phyloP scores from a whole-genome alignment of 1,140 invertebrate species.

The Papilio polytes region DNA sequence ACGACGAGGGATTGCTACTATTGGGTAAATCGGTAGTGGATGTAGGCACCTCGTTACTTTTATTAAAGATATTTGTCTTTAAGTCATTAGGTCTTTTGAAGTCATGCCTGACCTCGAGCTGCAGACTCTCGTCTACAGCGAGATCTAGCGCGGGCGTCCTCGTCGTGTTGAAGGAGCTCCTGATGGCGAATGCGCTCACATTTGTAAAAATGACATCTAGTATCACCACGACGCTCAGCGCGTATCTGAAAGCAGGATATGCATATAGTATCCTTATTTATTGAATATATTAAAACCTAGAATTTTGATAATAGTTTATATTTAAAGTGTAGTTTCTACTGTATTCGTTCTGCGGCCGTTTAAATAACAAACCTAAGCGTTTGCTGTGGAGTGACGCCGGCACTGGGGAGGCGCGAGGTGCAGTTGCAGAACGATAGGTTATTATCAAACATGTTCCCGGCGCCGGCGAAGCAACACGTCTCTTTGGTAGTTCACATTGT shows the following conservation, averaged over 20 bases:
- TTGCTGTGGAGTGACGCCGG: neutral
- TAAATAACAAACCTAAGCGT: neutral
- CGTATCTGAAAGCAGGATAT: conserved; percentile 22
- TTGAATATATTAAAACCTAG: neutral
- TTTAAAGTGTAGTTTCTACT: neutral
- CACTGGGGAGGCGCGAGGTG: neutral
- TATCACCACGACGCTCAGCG: conserved; percentile 15
- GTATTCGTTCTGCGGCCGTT: neutral
- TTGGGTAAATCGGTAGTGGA: neutral
- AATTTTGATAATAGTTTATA: neutral
- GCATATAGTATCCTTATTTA: neutral
- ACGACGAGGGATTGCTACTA: neutral
- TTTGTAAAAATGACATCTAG: neutral
- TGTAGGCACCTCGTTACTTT: conserved; percentile 1
- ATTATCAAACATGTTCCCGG: conserved; percentile 34
- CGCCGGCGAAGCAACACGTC: neutral
- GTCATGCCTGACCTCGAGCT: conserved; percentile 56
- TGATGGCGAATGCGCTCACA: conserved; percentile 28
- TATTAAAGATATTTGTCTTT: conserved; percentile 10
- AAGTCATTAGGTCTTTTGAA: conserved; percentile 47
- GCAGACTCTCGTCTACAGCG: conserved; percentile 55
- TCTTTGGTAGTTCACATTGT: conserved; percentile 27
- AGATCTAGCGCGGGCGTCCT: conserved; percentile 47
- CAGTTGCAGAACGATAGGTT: conserved; percentile 20
- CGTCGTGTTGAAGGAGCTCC: conserved; percentile 32